Conservation (phyloP, 2,113 vertebrate species). For the Phaethornis superciliosus region DNA sequence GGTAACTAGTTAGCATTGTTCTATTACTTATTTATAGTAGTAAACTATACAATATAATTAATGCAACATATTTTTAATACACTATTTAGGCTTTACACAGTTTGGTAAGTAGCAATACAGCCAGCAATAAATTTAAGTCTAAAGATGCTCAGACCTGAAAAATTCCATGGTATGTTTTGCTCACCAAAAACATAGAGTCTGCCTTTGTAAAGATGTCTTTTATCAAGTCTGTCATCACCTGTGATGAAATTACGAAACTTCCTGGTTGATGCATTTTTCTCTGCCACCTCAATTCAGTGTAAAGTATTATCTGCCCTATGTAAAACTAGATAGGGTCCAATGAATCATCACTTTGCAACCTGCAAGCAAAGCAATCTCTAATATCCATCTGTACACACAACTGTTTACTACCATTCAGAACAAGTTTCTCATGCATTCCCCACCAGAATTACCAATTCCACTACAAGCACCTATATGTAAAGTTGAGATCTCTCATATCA, state of each 20-base stretch:
- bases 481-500: neutral
- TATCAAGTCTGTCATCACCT: slow-evolving; percentile 2
- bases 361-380: slow-evolving; percentile 34
- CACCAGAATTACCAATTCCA: slow-evolving; percentile 13
- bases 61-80: neutral
- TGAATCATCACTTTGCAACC: slow-evolving; percentile 48
- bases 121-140: neutral
- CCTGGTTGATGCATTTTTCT: slow-evolving; percentile 34
- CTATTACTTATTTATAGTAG: neutral
- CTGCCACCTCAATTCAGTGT: neutral
- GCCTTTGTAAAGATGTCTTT: neutral
- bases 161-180: neutral
- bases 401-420: slow-evolving; percentile 4
- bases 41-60: slow-evolving; percentile 3
- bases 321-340: slow-evolving; percentile 15
- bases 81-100: neutral
- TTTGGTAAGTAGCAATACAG: neutral
- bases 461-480: neutral
- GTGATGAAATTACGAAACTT: slow-evolving; percentile 55
- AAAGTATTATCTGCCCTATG: slow-evolving; percentile 18
- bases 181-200: neutral
- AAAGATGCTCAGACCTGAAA: neutral
- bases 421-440: slow-evolving; percentile 1
- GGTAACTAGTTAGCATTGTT: slow-evolving; percentile 1
- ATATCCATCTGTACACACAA: slow-evolving; percentile 15